Conservation (phyloP, 2,888 invertebrate species). For the Apamea anceps region DNA sequence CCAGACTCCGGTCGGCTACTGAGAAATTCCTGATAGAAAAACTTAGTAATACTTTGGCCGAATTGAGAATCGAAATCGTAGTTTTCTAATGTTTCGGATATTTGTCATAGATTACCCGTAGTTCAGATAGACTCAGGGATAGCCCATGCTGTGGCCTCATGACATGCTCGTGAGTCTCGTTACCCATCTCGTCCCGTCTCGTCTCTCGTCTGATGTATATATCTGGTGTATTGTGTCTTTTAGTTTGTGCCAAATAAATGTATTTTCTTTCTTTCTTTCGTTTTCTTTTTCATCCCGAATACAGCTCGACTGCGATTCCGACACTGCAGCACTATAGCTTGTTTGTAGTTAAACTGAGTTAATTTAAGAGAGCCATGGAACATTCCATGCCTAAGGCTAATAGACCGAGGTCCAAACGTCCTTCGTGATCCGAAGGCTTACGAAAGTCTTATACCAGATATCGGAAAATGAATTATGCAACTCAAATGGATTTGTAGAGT, state of each 20-base stretch:
- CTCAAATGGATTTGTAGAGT: neutral
- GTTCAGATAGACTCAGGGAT: neutral
- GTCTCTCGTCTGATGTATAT: no score
- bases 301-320: neutral
- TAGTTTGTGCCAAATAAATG: no score
- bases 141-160: neutral
- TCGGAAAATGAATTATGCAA: neutral
- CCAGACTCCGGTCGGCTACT: neutral
- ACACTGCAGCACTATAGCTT: neutral
- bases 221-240: no score
- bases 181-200: neutral
- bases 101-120: no score
- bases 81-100: neutral
- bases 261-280: no score
- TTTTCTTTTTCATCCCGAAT: neutral
- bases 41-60: no score
- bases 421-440: neutral
- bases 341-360: neutral
- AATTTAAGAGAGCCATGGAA: neutral
- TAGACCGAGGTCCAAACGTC: no score
- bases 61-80: neutral
- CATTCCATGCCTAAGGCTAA: neutral
- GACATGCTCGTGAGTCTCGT: neutral
- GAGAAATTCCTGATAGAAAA: no score
- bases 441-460: neutral